These are phyloP conservation scores for Hymenopus coronatus DNA, from an alignment of 2,888 invertebrate genomes.

Conservation along the genomic window DNA sequence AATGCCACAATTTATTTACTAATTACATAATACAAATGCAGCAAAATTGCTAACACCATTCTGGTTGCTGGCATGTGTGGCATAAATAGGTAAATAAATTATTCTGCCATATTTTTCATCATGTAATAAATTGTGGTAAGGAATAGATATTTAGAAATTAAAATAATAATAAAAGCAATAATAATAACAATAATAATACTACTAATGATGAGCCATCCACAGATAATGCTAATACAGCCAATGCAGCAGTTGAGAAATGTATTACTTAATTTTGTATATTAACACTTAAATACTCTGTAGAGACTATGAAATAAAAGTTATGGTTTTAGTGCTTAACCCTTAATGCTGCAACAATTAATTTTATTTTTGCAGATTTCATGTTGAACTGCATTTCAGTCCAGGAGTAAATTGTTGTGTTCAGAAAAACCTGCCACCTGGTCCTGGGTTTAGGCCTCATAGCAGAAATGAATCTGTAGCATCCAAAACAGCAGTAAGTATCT, in stretches of 20 bases:
- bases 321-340: neutral
- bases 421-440: constrained; percentile 89
- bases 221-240: no score
- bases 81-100: neutral
- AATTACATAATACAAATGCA: neutral
- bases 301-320: no score
- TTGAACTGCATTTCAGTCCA: constrained; percentile 98
- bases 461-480: constrained; percentile 70
- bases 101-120: neutral
- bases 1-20: neutral
- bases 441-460: constrained; percentile 89
- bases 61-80: no score
- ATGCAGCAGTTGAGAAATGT: no score
- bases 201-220: no score
- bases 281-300: no score
- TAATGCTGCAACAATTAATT: neutral
- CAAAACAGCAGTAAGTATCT: constrained; percentile 52
- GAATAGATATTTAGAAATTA: no score
- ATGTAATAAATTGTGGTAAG: neutral
- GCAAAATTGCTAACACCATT: neutral
- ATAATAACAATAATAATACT: no score
- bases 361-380: constrained; percentile 71
- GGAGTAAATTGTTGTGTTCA: constrained; percentile 96
- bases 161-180: no score
- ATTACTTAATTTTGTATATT: no score